Evolutionary conservation across 2,888 invertebrate genomes (phyloP), one percentile per base, ranked within the genome.

Genomic region (Protophormia terraenovae): DNA sequence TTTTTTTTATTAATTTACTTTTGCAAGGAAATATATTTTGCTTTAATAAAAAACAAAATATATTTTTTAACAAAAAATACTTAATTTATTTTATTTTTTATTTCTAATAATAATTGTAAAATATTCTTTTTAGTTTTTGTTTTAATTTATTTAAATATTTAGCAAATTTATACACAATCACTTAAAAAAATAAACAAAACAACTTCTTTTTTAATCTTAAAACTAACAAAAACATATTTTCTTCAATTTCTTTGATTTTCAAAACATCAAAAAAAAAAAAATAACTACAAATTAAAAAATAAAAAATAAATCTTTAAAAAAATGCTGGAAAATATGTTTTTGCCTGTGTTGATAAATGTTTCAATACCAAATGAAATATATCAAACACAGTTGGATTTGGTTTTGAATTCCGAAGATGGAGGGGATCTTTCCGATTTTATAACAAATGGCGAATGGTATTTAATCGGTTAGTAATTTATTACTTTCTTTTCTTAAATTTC

Each of bases 371-470:
- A 86, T 75, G 84, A 85, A 80, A 88, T n/a, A 81, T 72, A 72
- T 73, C 77, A 89, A 88, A 88, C 88, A 88, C 95, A 98, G 96
- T 95, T 99, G 94, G 98, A 99, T 95, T 96, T 99, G 94, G 95
- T 97, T 93, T 96, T 99, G 93, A 97, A 98, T 94, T 97, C 97
- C 91, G 96, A 97, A 91, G 95, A 95, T 89, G 98, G 98, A 89
- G 99, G 99, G 89, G 99, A 99, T 94, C 95, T 97, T 90, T 96
- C 97, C 90, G 98, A 97, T 94, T 99, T 99, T 95, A 98, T 99
- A 93, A 97, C 97, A 90, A 99, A 99, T 93, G 99, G 99, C 91
- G 99, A 99, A 94, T 99, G 99, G 99, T 98, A 98, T 94, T 95
- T 99, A 92, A 96, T 99, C 94, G 98, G 99, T 98, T 85, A 85